Evolutionary conservation across 1,140 invertebrate genomes (phyloP), one percentile per base, ranked within the genome.

Genomic region (Dinothrombium tinctorium): DNA sequence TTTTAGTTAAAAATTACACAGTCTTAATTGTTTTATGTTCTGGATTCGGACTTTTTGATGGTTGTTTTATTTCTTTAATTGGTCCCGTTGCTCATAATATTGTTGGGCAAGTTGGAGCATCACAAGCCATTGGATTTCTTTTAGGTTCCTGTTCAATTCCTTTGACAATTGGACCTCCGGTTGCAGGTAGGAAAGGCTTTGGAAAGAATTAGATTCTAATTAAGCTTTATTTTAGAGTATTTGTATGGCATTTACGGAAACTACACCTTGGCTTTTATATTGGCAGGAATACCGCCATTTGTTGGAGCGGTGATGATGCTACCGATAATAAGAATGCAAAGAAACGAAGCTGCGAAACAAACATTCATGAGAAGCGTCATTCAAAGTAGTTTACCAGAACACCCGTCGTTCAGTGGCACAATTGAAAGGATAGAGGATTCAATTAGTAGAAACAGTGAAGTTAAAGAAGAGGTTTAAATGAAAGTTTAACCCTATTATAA

Each of bases 11-110:
- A 29, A 66, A 65, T 1, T 87, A 76, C 54, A 47, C 49, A 1
- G 47, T 73, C 11, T 59, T 89, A 1, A 59, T 86, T 0, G 56
- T 65, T 1, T 71, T 86, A 35, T 66, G 69, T 15, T 58, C 87
- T 11, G 59, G 69, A 0, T 77, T 90, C 72, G 84, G 86, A 1
- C 54, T 90, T 4, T 84, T 83, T 51, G 86, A 92, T 56, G 86
- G 86, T 24, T 82, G 80, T 47, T 89, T 92, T 51, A 82, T 92
- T 45, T 76, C 79, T 2, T 63, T 92, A 11, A 62, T 92, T 25
- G 83, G 84, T 2, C 83, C 84, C 0, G 84, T 92, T 40, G 83
- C 82, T 2, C 86, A 87, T 56, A 77, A 89, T 53, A 66, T 90
- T 25, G 84, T 82, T 47, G 86, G 83, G 2, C 69, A 71, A 15